A percentile compares a stretch with the other conserved stretches of the same genome.
These are phyloP conservation scores for Sycophila texana DNA, from an alignment of 2,888 invertebrate genomes.

Conservation along the genomic window DNA sequence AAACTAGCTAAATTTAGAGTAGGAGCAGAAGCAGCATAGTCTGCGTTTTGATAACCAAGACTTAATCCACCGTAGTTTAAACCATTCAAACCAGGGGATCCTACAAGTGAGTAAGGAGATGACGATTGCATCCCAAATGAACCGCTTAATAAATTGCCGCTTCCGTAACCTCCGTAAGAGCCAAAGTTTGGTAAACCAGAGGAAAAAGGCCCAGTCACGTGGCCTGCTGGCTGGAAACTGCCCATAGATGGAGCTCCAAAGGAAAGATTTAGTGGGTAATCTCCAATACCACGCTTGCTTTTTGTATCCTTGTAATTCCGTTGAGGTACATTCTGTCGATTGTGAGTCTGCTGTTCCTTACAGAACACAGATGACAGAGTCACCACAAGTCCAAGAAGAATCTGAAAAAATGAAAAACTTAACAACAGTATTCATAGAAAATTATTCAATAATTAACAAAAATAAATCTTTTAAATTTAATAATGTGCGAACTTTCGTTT, in stretches of 20 bases:
- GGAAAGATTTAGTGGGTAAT: conserved; percentile 59
- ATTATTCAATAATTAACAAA: conserved; percentile 12
- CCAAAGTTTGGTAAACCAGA: conserved; percentile 48
- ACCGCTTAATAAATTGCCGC: neutral
- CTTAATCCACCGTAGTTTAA: conserved; percentile 19
- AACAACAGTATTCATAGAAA: neutral
- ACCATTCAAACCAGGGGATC: conserved; percentile 9
- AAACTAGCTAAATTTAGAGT: conserved; percentile 41
- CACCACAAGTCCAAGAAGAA: conserved; percentile 64
- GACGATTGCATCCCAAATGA: conserved; percentile 13
- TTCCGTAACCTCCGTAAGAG: conserved; percentile 54
- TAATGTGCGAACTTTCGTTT: no score
- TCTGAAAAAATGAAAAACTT: conserved; percentile 58
- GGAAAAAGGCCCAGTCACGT: neutral
- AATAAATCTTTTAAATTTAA: neutral
- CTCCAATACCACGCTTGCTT: conserved; percentile 70
- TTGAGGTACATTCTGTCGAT: conserved; percentile 57
- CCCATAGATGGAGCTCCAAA: conserved; percentile 39
- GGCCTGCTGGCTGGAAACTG: conserved; percentile 19
- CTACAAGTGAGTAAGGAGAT: neutral
- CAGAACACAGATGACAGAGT: conserved; percentile 61
- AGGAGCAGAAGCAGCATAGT: conserved; percentile 9
- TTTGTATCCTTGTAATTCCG: conserved; percentile 62
- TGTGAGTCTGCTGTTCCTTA: conserved; percentile 60
- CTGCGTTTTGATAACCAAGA: conserved; percentile 53